Evolutionary conservation across 1,140 invertebrate species (phyloP).

Genomic region (Aphaenogaster ashmeadi): DNA sequence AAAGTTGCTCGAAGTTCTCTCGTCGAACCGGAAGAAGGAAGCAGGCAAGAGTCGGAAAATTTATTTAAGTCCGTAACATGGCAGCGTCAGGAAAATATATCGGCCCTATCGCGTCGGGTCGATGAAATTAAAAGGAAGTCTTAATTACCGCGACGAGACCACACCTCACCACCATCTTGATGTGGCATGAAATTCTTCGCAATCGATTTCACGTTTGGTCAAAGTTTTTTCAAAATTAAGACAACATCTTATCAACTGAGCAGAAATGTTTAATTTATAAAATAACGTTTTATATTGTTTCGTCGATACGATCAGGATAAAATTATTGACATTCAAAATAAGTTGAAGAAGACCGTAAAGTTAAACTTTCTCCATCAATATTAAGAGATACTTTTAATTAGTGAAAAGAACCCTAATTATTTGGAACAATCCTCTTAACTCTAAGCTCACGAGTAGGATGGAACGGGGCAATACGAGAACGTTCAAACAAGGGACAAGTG

Average conservation of each 20-base stretch:
- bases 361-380: conserved; percentile 6
- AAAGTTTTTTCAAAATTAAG: neutral
- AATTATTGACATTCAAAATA: neutral
- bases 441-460: neutral
- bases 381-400: conserved; percentile 15
- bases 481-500: conserved; percentile 49
- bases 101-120: conserved; percentile 29
- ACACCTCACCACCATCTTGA: conserved; percentile 14
- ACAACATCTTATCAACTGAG: neutral
- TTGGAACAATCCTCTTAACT: conserved; percentile 41
- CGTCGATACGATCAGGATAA: neutral
- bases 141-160: conserved; percentile 55
- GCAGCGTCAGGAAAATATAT: conserved; percentile 36
- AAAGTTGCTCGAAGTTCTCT: conserved; percentile 51
- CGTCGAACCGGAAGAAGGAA: conserved; percentile 28
- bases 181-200: conserved; percentile 5
- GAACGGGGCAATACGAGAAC: conserved; percentile 16
- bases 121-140: conserved; percentile 69
- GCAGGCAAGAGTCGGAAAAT: conserved; percentile 40
- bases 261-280: neutral
- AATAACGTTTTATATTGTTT: conserved; percentile 5
- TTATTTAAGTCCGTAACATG: conserved; percentile 63
- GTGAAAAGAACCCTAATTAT: conserved; percentile 27
- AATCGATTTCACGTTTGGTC: conserved; percentile 20
- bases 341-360: neutral